Conservation (phyloP, 2,113 vertebrate species). For the Acrocephalus kingi region DNA sequence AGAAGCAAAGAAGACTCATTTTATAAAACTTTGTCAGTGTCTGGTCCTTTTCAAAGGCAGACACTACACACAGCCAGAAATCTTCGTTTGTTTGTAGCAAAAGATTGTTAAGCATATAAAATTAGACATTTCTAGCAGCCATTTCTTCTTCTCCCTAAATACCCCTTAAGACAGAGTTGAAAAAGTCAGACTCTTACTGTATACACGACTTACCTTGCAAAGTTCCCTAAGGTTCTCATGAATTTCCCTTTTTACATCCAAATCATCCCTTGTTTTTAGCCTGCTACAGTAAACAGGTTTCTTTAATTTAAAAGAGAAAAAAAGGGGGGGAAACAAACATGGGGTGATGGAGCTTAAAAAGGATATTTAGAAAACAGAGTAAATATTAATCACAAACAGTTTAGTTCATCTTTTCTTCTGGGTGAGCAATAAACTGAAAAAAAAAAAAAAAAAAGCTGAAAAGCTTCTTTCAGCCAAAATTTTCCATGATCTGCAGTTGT, state of each 20-base stretch:
- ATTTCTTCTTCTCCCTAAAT: neutral
- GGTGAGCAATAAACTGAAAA: neutral
- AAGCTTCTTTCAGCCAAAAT: neutral
- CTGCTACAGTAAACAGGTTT: neutral
- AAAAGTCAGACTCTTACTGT: neutral
- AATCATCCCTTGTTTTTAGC: neutral
- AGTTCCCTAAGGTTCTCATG: neutral
- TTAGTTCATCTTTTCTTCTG: neutral
- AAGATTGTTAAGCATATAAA: neutral
- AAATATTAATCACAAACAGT: neutral
- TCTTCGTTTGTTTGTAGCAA: neutral
- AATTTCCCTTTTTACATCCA: neutral
- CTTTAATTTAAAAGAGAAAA: neutral
- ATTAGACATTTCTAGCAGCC: neutral
- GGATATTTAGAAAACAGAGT: neutral
- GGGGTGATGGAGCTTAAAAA: neutral
- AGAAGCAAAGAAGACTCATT: neutral
- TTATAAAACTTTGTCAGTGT: neutral
- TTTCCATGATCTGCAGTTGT: neutral
- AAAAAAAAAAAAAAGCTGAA: no score
- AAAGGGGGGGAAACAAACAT: fast-evolving
- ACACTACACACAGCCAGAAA: neutral
- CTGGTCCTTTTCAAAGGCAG: neutral
- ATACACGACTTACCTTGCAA: neutral
- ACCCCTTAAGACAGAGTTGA: neutral